phyloP scores from a whole-genome alignment of 2,113 vertebrate species.

The Callionymus lyra region DNA sequence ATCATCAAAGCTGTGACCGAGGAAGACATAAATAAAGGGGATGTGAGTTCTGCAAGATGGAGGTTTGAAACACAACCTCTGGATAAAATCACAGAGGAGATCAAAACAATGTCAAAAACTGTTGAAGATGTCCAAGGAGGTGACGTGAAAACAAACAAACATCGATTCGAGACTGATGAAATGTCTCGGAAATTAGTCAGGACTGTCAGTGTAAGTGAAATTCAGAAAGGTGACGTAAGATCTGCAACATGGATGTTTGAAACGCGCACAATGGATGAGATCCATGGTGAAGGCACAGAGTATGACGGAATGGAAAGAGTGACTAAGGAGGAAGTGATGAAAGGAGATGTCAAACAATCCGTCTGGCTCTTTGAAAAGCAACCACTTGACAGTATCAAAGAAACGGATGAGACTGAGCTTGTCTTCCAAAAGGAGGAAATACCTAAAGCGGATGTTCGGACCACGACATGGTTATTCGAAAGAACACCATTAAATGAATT shows the following conservation, averaged over 20 bases:
- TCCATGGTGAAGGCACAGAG: slow-evolving; percentile 67
- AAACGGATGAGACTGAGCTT: slow-evolving; percentile 57
- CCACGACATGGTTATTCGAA: slow-evolving; percentile 89
- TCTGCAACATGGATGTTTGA: slow-evolving; percentile 89
- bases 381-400: slow-evolving; percentile 76
- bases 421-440: slow-evolving; percentile 72
- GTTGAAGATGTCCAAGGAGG: slow-evolving; percentile 73
- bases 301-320: slow-evolving; percentile 76
- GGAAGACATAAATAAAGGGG: slow-evolving; percentile 81
- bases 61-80: slow-evolving; percentile 86
- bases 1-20: slow-evolving; percentile 87
- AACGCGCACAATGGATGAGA: slow-evolving; percentile 77
- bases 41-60: slow-evolving; percentile 79
- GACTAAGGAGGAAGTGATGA: slow-evolving; percentile 76
- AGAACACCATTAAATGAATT: slow-evolving; percentile 77
- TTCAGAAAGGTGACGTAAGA: slow-evolving; percentile 82
- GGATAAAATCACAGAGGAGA: slow-evolving; percentile 76
- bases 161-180: slow-evolving; percentile 75
- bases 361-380: slow-evolving; percentile 90
- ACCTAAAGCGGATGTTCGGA: slow-evolving; percentile 79
- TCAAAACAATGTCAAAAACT: slow-evolving; percentile 64
- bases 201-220: slow-evolving; percentile 85
- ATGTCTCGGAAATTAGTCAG: slow-evolving; percentile 66
- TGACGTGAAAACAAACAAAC: slow-evolving; percentile 73
- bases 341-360: slow-evolving; percentile 83